phyloP scores from a whole-genome alignment of 2,797 vertebrate genomes.

The Graptemys geographica region DNA sequence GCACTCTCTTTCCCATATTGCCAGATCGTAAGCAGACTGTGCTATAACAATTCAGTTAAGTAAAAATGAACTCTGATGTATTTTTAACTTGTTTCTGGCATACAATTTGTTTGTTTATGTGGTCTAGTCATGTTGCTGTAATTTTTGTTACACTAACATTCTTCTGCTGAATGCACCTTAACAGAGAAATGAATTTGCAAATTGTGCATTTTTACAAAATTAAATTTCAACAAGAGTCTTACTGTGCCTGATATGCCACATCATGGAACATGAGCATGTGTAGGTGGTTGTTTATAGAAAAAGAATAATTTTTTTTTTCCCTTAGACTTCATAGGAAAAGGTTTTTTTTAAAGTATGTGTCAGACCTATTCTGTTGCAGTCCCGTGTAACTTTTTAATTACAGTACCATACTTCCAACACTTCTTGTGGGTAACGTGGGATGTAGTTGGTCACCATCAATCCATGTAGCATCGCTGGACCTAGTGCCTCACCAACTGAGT shows the following conservation, averaged over 20 bases:
- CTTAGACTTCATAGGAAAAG: accelerated
- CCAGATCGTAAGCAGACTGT: slow-evolving; percentile 45
- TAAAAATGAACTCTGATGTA: background rate
- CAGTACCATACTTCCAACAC: background rate
- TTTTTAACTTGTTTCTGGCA: slow-evolving; percentile 39
- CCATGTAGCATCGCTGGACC: too few relatives aligned
- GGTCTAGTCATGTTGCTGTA: background rate
- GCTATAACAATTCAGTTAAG: background rate
- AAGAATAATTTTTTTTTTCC: background rate
- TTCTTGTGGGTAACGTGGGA: background rate
- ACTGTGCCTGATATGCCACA: background rate
- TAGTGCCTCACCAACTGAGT: too few relatives aligned
- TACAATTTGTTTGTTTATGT: slow-evolving; percentile 23
- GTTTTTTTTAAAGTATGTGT: background rate
- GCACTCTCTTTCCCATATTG: slow-evolving; percentile 50
- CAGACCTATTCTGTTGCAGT: background rate
- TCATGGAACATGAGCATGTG: background rate
- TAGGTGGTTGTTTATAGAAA: background rate
- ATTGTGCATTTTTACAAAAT: background rate
- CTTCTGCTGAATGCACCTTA: background rate
- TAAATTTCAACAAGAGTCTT: background rate
- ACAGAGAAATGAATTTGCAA: slow-evolving; percentile 22
- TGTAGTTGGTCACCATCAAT: too few relatives aligned
- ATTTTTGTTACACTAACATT: slow-evolving; percentile 11
- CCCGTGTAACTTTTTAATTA: background rate